Conservation (phyloP, 2,888 invertebrate genomes). For the Drosophila macrothrix region DNA sequence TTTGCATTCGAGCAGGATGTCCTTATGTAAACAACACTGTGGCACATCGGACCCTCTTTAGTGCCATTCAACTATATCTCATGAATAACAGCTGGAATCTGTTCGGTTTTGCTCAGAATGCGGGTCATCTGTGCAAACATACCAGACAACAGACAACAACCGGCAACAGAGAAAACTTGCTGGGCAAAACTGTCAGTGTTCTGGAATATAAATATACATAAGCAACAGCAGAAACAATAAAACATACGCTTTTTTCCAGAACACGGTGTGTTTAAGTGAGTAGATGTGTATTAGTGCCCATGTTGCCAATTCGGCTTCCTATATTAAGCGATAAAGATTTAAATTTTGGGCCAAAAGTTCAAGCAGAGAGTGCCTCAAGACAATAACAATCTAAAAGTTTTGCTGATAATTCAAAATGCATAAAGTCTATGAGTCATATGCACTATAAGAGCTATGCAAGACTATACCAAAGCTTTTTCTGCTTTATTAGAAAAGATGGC, state of each 20-base stretch:
- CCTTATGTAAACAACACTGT: conserved; percentile 24
- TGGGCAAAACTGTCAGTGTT: conserved; percentile 8
- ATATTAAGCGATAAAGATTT: neutral
- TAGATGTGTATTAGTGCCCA: neutral
- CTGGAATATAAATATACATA: conserved; percentile 6
- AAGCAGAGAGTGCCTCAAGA: neutral
- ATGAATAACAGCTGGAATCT: conserved; percentile 28
- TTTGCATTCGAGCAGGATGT: conserved; percentile 24
- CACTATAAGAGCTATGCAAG: neutral
- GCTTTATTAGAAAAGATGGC: neutral
- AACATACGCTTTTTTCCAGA: neutral
- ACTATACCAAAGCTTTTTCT: neutral
- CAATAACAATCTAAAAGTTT: neutral
- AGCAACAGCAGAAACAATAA: conserved; percentile 7
- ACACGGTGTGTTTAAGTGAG: neutral
- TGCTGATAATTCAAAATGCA: neutral
- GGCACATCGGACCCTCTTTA: conserved; percentile 14
- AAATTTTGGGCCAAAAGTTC: neutral
- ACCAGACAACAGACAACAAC: conserved; percentile 18
- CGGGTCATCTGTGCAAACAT: conserved; percentile 49
- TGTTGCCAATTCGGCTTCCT: neutral
- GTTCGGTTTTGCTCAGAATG: conserved; percentile 15
- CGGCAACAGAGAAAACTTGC: conserved; percentile 20
- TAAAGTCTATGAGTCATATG: neutral
- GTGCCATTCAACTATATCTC: conserved; percentile 23